Conservation (phyloP, 2,113 vertebrate species). For the Hepsetus odoe region DNA sequence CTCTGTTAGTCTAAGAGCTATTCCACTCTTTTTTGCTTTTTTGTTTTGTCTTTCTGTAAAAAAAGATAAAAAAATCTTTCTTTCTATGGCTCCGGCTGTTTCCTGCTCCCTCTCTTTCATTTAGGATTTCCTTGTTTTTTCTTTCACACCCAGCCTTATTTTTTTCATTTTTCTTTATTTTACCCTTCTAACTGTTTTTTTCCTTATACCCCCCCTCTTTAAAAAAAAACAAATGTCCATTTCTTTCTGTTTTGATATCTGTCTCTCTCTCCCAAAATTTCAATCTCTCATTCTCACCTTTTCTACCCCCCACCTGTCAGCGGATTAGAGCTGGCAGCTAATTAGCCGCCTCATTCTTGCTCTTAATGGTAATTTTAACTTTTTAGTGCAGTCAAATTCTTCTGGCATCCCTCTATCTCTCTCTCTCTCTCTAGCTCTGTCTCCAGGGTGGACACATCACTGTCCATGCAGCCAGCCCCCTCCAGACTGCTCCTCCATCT, state of each 20-base stretch:
- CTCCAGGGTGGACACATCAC: conserved; percentile 35
- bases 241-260: too few relatives aligned
- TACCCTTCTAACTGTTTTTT: too few relatives aligned
- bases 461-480: conserved; percentile 23
- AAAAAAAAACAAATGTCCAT: too few relatives aligned
- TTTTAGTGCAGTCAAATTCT: conserved; percentile 51
- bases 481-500: conserved; percentile 27
- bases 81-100: background rate
- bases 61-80: too few relatives aligned
- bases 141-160: too few relatives aligned
- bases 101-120: background rate
- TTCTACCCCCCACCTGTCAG: conserved; percentile 52
- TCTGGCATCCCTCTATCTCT: conserved; percentile 67
- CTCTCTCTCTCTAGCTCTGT: conserved; percentile 59
- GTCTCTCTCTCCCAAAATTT: background rate
- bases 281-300: background rate
- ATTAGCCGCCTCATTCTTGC: conserved; percentile 65
- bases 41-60: too few relatives aligned
- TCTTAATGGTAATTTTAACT: conserved; percentile 62
- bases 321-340: conserved; percentile 57
- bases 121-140: too few relatives aligned
- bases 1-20: too few relatives aligned
- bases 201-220: too few relatives aligned
- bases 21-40: too few relatives aligned
- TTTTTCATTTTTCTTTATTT: too few relatives aligned